phyloP scores from a whole-genome alignment of 2,113 vertebrate species.

The Emydocephalus ijimae region DNA sequence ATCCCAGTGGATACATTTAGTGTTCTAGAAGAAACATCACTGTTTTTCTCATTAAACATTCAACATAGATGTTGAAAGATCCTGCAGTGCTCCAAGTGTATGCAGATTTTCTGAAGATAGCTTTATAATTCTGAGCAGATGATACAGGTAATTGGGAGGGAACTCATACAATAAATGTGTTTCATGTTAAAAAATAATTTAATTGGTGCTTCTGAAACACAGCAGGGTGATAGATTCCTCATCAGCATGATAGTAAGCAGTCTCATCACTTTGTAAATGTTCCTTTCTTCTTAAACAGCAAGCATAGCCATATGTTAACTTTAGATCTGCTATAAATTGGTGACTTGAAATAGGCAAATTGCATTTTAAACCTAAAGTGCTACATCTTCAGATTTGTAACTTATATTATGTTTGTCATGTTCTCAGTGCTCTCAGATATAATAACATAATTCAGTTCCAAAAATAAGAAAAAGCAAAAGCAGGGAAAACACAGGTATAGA shows the following conservation, averaged over 20 bases:
- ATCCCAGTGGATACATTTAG: slow-evolving; percentile 17
- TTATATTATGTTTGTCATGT: not conserved
- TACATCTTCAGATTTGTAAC: not conserved
- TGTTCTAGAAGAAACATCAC: slow-evolving; percentile 4
- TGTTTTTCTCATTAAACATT: slow-evolving; percentile 7
- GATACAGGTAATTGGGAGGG: not conserved
- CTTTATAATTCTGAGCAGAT: not conserved
- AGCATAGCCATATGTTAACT: not conserved
- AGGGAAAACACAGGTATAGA: not conserved
- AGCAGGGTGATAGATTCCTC: not conserved
- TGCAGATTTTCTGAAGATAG: slow-evolving; percentile 8
- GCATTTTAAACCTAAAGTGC: slow-evolving; percentile 11
- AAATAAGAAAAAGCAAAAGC: not conserved
- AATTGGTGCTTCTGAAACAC: slow-evolving; percentile 11
- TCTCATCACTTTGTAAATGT: not conserved
- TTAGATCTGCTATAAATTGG: slow-evolving; percentile 1
- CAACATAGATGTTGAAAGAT: not conserved
- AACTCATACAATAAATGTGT: not conserved
- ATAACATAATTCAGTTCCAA: not conserved
- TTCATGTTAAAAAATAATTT: not conserved
- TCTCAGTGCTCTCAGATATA: not conserved
- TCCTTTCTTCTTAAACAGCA: slow-evolving; percentile 22
- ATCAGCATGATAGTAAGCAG: not conserved
- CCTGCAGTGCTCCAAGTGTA: not conserved
- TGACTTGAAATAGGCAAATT: slow-evolving; percentile 22